phyloP scores from a whole-genome alignment of 2,797 vertebrate genomes.

The Liparis tanakae region DNA sequence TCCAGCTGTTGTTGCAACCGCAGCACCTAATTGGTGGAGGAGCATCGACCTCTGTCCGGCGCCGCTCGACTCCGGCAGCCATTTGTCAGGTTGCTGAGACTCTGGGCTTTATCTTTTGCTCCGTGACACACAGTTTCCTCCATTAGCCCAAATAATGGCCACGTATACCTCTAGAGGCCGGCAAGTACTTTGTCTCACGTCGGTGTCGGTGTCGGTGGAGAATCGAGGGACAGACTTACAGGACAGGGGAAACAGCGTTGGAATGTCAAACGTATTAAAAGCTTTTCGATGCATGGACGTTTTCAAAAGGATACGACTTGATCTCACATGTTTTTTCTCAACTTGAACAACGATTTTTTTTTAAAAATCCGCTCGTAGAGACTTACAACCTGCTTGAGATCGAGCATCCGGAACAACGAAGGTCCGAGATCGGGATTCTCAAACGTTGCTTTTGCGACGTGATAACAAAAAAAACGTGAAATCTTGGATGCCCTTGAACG shows the following conservation, averaged over 20 bases:
- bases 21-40: conserved; percentile 71
- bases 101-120: conserved; percentile 60
- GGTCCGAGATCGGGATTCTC: conserved; percentile 18
- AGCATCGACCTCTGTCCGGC: conserved; percentile 65
- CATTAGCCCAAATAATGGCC: conserved; percentile 65
- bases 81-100: conserved; percentile 74
- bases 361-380: conserved; percentile 15
- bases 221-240: conserved; percentile 11
- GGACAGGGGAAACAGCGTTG: conserved; percentile 5
- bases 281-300: neutral
- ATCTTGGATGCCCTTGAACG: conserved; percentile 24
- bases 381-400: neutral
- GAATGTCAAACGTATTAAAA: conserved; percentile 20
- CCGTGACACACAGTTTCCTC: conserved; percentile 61
- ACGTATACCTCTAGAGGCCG: conserved; percentile 49
- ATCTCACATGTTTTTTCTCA: conserved; percentile 16
- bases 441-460: neutral
- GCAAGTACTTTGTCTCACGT: conserved; percentile 51
- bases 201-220: conserved; percentile 35
- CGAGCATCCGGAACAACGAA: neutral
- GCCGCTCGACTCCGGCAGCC: conserved; percentile 33
- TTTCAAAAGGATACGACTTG: conserved; percentile 6
- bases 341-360: conserved; percentile 2
- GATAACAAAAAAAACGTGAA: neutral
- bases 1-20: conserved; percentile 65